Evolutionary conservation across 2,888 invertebrate species (phyloP).

Genomic region (Tipula confusa): DNA sequence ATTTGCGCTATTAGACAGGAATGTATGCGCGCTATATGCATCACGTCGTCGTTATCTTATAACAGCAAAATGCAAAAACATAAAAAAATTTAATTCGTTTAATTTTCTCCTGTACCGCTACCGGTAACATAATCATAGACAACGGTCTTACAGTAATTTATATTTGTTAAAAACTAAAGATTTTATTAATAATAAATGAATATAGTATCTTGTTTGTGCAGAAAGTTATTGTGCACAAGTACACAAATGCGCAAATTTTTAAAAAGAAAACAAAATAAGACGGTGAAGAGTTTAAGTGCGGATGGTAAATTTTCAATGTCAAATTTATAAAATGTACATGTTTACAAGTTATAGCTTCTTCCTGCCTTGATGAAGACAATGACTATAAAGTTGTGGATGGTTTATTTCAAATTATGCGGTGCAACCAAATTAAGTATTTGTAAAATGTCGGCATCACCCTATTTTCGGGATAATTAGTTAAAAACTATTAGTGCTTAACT

Average conservation of each 20-base stretch:
- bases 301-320: neutral
- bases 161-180: neutral
- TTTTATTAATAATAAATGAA: neutral
- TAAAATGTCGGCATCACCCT: too few relatives aligned
- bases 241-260: neutral
- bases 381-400: too few relatives aligned
- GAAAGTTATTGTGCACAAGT: neutral
- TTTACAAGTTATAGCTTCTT: too few relatives aligned
- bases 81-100: neutral
- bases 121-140: neutral
- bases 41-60: neutral
- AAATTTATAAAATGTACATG: neutral
- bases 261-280: neutral
- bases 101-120: neutral
- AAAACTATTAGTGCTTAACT: too few relatives aligned
- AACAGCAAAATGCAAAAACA: neutral
- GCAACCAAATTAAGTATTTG: too few relatives aligned
- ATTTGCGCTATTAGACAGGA: neutral
- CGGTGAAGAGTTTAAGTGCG: neutral
- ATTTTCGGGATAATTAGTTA: too few relatives aligned
- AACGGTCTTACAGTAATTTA: neutral
- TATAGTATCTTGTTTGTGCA: neutral
- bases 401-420: too few relatives aligned
- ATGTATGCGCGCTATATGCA: neutral
- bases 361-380: too few relatives aligned